phyloP scores from a whole-genome alignment of 2,113 vertebrate species.

The Turnix velox region DNA sequence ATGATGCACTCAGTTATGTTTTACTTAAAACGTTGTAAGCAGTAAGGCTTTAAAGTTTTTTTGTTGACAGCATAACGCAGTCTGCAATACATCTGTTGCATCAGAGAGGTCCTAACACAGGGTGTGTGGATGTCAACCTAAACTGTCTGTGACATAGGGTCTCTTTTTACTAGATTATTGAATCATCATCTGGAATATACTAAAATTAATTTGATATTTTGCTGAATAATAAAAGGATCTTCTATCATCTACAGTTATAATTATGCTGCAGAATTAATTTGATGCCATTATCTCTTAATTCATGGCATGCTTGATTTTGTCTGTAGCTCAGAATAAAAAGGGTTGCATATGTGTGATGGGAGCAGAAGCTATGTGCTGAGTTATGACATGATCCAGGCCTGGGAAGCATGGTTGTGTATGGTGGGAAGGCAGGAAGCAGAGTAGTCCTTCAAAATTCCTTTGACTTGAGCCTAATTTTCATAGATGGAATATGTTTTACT shows the following conservation, averaged over 20 bases:
- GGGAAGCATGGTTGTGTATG: background rate
- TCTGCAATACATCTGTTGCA: background rate
- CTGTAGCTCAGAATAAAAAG: background rate
- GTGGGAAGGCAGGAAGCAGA: background rate
- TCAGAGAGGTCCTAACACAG: background rate
- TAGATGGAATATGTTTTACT: background rate
- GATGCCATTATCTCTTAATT: background rate
- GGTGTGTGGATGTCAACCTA: background rate
- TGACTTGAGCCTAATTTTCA: constrained; percentile 7
- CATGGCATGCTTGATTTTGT: background rate
- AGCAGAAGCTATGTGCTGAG: background rate
- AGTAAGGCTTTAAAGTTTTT: background rate
- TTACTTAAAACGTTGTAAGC: background rate
- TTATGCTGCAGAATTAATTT: background rate
- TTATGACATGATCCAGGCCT: background rate
- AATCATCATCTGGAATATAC: background rate
- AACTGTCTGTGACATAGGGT: background rate
- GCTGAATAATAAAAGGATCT: background rate
- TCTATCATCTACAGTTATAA: background rate
- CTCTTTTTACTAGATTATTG: background rate
- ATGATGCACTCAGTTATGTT: background rate
- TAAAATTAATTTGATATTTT: background rate
- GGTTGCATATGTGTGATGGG: background rate
- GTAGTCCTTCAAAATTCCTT: background rate
- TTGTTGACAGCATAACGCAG: background rate